Percentiles rank a stretch among this genome's conserved stretches.
These are phyloP conservation scores for Taurulus bubalis DNA, from an alignment of 2,113 vertebrate species.

Conservation along the genomic window DNA sequence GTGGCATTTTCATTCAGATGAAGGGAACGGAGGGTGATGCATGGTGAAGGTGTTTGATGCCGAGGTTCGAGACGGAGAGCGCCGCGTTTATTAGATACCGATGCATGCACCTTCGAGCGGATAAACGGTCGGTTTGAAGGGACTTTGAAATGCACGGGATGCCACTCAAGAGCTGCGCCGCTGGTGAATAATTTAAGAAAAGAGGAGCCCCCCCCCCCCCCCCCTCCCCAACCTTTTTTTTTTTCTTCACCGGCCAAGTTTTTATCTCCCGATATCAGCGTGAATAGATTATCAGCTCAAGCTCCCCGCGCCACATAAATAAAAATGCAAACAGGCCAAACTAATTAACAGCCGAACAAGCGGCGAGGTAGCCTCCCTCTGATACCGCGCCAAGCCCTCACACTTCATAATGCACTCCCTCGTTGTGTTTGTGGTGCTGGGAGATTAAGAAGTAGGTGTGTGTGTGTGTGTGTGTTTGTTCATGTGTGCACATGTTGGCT, in stretches of 20 bases:
- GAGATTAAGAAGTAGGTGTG: slow-evolving; percentile 63
- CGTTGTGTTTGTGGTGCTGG: slow-evolving; percentile 44
- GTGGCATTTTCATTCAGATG: slow-evolving; percentile 64
- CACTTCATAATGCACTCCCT: slow-evolving; percentile 63
- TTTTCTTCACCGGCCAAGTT: slow-evolving; percentile 51
- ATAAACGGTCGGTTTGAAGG: slow-evolving; percentile 54
- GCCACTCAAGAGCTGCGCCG: slow-evolving; percentile 37
- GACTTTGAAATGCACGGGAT: slow-evolving; percentile 69
- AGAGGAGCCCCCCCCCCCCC: slow-evolving; percentile 6
- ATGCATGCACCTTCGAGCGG: slow-evolving; percentile 41
- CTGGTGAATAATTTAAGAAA: slow-evolving; percentile 73
- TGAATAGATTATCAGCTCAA: slow-evolving; percentile 74
- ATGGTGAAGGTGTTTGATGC: slow-evolving; percentile 43
- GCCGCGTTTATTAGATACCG: slow-evolving; percentile 26
- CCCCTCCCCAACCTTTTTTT: not conserved
- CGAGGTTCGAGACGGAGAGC: slow-evolving; percentile 26
- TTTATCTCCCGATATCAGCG: slow-evolving; percentile 63
- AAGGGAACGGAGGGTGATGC: slow-evolving; percentile 15
- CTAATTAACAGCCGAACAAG: slow-evolving; percentile 76
- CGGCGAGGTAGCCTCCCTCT: slow-evolving; percentile 61
- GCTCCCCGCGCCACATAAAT: slow-evolving; percentile 62
- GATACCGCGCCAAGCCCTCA: slow-evolving; percentile 65
- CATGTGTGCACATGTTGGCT: slow-evolving; percentile 17
- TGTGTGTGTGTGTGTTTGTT: slow-evolving; percentile 6
- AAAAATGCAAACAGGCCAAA: slow-evolving; percentile 75